These are phyloP conservation scores for Cathartes aura DNA, from an alignment of 2,113 vertebrate genomes.

Conservation along the genomic window DNA sequence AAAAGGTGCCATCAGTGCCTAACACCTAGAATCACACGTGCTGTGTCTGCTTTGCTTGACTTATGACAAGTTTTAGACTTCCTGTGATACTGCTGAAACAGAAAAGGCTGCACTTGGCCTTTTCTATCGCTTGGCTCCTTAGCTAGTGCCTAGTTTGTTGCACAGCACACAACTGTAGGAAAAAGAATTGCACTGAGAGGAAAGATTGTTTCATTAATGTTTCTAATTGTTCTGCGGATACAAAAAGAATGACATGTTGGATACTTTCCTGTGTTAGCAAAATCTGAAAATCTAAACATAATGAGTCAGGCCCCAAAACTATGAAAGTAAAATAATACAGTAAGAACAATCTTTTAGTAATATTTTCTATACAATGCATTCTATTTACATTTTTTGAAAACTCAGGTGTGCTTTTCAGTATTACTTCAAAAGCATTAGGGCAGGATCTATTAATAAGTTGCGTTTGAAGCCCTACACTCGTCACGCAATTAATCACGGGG, in stretches of 20 bases:
- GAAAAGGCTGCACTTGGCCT: not conserved
- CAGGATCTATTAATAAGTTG: not conserved
- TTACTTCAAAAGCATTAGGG: not conserved
- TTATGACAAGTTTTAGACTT: not conserved
- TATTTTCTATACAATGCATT: not conserved
- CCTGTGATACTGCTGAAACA: not conserved
- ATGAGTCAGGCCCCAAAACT: not conserved
- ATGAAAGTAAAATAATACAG: not conserved
- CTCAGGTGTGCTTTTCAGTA: not conserved
- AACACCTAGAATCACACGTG: not conserved
- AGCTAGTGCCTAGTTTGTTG: not conserved
- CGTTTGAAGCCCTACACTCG: not conserved
- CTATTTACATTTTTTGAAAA: not conserved
- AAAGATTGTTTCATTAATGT: not conserved
- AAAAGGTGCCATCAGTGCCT: not conserved
- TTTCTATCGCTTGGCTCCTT: not conserved
- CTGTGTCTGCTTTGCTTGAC: fast-evolving
- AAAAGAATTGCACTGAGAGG: not conserved
- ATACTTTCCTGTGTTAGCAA: not conserved
- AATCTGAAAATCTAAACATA: not conserved
- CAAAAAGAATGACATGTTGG: not conserved
- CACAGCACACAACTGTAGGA: not conserved
- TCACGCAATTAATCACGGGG: not conserved
- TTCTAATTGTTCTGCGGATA: not conserved
- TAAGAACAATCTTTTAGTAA: not conserved